Conservation (phyloP, 1,140 invertebrate genomes). For the Macrostomum lignano region DNA sequence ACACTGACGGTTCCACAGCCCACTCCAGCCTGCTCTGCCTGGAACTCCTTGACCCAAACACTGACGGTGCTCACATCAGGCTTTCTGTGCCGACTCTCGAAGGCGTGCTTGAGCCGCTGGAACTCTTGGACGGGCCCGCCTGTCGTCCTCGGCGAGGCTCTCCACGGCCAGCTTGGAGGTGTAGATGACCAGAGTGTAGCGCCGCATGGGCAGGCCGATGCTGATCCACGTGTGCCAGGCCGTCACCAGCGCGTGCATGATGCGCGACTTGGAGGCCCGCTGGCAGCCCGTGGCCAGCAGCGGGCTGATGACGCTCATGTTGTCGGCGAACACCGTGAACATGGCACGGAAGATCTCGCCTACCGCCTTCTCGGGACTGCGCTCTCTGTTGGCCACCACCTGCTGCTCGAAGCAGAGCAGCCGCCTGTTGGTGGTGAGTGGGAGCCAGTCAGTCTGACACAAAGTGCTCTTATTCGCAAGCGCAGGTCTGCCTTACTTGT, state of each 20-base stretch:
- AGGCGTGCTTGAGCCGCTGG: conserved; percentile 7
- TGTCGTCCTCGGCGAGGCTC: no score
- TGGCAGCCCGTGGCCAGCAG: conserved; percentile 16
- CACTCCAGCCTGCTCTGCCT: no score
- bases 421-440: no score
- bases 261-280: no score
- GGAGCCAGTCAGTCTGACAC: no score
- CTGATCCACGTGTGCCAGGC: conserved; percentile 17
- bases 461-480: no score
- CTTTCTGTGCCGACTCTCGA: conserved; percentile 10
- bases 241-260: no score
- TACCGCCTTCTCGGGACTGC: conserved; percentile 6
- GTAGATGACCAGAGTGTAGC: conserved; percentile 17
- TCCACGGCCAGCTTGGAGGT: conserved; percentile 6
- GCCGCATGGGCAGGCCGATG: conserved; percentile 14
- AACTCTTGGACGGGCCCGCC: conserved; percentile 2
- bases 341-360: conserved; percentile 14
- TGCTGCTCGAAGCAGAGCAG: conserved; percentile 8
- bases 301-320: conserved; percentile 15
- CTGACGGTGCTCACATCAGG: no score
- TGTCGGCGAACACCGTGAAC: conserved; percentile 14
- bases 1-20: no score
- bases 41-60: no score
- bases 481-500: no score
- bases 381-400: not conserved